Base-by-base conservation (phyloP, 2,888 invertebrate genomes). In the Chydorus sphaericus region DNA sequence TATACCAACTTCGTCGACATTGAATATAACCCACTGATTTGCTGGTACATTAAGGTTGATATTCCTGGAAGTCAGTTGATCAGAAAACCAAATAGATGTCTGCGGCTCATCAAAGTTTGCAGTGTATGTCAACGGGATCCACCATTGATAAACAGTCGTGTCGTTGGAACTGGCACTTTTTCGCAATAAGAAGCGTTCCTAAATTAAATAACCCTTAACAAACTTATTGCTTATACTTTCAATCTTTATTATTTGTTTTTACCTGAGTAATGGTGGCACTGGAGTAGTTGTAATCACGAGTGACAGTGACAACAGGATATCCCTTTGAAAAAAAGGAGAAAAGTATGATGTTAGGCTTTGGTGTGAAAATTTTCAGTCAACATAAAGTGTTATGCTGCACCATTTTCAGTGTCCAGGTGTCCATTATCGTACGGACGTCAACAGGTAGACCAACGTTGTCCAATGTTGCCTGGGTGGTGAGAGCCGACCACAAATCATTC, bases 401-500 rank as follows among this genome's bases (percentile, higher is more conserved):
- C 56, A 66, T 67, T 61, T 72, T 70, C 38, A 68, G 62, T 1
- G 72, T 73, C 73, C 73, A 74, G 11, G 69, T 69, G 60, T 69
- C 68, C 67, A 74, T 73, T 33, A 75, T 68, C 0, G 88, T 79
- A 0, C 80, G 80, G 3, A 83, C 76, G 38, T 65, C 63, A 1
- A 18, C 28, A 4, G 66, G 65, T 31, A 72, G 59, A 31, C 6
- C n/a, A 2, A 79, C 75, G 0, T 76, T 75, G 44, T 77, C 77
- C 51, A 70, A 69, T 59, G 80, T 68, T 5, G 70, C 91, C 63
- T 83, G 81, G 31, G 78, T 74, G 0, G 90, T 89, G 52, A 92
- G 71, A 23, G 83, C 79, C n/a, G 73, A 69, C 89, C 89, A 91
- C 0, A 93, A 74, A 69, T 92, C 85, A 65, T 87, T 82, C 65